Evolutionary conservation across 2,797 vertebrate species (phyloP).

Genomic region (Darevskia mixta): DNA sequence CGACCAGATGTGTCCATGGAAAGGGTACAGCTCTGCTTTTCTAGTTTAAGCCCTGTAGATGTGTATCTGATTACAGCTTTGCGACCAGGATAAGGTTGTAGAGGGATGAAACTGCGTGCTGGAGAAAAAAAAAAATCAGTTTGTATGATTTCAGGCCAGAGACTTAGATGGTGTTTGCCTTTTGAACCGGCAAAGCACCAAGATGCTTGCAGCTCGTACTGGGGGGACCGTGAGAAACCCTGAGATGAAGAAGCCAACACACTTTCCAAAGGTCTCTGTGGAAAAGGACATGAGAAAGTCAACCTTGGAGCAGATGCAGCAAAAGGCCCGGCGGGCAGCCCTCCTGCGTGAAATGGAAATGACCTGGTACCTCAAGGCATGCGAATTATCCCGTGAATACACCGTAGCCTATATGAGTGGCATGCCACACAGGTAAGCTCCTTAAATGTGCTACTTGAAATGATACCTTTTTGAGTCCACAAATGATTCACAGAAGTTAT

Average conservation of each 20-base stretch:
- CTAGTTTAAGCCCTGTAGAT: constrained; percentile 71
- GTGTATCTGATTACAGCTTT: constrained; percentile 90
- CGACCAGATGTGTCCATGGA: constrained; percentile 62
- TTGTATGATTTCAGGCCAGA: constrained; percentile 62
- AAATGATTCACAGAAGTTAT: not conserved
- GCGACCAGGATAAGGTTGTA: constrained; percentile 82
- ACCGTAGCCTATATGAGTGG: constrained; percentile 86
- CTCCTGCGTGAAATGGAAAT: constrained; percentile 91
- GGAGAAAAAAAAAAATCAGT: constrained; percentile 63
- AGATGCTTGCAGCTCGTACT: constrained; percentile 90
- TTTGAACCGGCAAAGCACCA: not conserved
- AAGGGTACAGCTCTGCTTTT: constrained; percentile 67
- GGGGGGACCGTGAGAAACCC: constrained; percentile 75
- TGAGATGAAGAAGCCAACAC: constrained; percentile 85
- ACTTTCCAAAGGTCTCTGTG: constrained; percentile 80
- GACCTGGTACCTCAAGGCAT: constrained; percentile 91
- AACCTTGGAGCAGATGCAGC: constrained; percentile 74
- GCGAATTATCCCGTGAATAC: constrained; percentile 86
- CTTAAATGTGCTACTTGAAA: not conserved
- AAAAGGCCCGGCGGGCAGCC: constrained; percentile 79
- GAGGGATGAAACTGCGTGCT: constrained; percentile 68
- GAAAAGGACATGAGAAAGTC: constrained; percentile 81
- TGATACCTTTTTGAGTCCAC: not conserved
- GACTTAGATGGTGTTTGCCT: constrained; percentile 24
- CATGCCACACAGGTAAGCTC: constrained; percentile 94